Base-by-base conservation (phyloP, 2,113 vertebrate genomes). In the Thalassoma bifasciatum region DNA sequence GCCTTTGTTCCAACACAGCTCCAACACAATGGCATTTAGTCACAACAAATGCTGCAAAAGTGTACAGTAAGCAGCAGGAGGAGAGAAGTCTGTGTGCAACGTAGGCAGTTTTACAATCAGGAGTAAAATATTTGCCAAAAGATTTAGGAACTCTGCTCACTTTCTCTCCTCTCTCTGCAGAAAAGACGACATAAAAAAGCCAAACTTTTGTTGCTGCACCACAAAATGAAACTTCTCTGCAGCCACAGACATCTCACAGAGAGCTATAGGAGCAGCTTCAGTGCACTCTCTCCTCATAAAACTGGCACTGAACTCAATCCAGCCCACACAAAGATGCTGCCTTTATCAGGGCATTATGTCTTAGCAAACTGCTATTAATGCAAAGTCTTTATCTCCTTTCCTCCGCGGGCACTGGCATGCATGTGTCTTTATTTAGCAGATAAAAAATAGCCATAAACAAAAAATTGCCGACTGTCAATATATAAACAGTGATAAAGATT, bases 381-480 rank as follows among this genome's bases (percentile, higher is more conserved):
- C 91, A 87, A 92, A 91, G 86, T 88, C 88, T 89, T 94, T 90
- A 92, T 92, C 91, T 89, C 66, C 81, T 82, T 89, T 78, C 68
- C 66, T 77, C 76, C 73, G 42, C 62, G 61, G 81, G 75, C 85
- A 47, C 68, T 71, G 72, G 86, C 86, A 85, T 69, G 82, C 87
- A 83, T 79, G 85, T 83, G 82, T 89, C 89, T 92, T 85, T 87
- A 90, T 83, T 84, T 86, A 81, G 81, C 36, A 81, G 86, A 88
- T 85, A 92, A 83, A 87, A 88, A 91, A 89, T 89, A 81, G 86
- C 83, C 73, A 80, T 83, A 91, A 92, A 92, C 76, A 87, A 91
- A 91, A 91, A 92, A 91, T 76, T 86, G 90, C 89, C 34, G 86
- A 92, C 83, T 91, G 89, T 94, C 91, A 91, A 86, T 91, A 91